These are phyloP conservation scores for Fulmarus glacialis DNA, from an alignment of 2,113 vertebrate species.

Conservation along the genomic window DNA sequence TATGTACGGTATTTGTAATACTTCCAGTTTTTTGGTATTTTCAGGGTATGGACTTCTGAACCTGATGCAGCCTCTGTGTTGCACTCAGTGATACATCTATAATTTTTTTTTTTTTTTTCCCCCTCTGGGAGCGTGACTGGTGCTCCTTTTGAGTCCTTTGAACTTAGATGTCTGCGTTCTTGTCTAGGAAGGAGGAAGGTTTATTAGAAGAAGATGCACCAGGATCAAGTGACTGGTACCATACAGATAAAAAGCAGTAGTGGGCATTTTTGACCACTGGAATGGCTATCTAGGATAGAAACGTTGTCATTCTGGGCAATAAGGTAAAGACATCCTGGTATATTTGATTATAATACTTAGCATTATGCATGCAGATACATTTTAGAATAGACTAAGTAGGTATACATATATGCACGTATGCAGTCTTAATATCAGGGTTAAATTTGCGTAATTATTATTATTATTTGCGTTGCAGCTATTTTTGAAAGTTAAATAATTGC, in stretches of 20 bases:
- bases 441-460: background rate
- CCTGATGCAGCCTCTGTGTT: background rate
- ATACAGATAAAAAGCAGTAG: background rate
- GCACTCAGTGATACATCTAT: background rate
- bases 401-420: background rate
- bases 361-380: background rate
- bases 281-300: background rate
- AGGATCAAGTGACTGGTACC: background rate
- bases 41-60: background rate
- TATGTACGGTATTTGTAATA: accelerated
- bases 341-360: background rate
- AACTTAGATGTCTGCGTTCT: background rate
- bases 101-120: background rate
- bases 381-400: background rate
- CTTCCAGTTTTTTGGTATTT: background rate
- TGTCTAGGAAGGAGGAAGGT: background rate
- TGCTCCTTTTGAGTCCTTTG: background rate
- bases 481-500: slow-evolving; percentile 60
- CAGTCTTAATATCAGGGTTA: background rate
- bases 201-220: background rate
- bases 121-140: background rate
- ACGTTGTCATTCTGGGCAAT: background rate
- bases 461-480: slow-evolving; percentile 23
- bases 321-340: background rate
- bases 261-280: background rate